A percentile compares a stretch with the other conserved stretches of the same genome.
Evolutionary conservation across 2,888 invertebrate genomes (phyloP).

Genomic region (Amaurobius ferox): DNA sequence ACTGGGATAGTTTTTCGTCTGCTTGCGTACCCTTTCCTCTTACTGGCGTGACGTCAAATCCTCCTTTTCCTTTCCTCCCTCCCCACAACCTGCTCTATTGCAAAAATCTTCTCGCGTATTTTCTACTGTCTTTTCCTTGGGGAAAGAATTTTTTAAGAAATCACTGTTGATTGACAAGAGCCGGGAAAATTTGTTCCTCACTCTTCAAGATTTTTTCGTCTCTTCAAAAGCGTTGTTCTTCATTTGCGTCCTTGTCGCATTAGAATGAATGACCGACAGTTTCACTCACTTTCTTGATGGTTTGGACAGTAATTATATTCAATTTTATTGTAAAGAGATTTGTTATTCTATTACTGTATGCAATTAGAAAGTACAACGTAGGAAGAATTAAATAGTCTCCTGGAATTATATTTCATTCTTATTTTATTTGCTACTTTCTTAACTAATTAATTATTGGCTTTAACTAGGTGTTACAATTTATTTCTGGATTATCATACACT

Average conservation of each 20-base stretch:
- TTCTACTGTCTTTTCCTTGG: neutral
- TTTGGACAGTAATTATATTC: neutral
- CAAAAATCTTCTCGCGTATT: neutral
- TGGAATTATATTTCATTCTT: too few species aligned
- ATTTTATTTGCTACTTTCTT: too few species aligned
- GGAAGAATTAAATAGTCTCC: too few species aligned
- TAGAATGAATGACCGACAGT: neutral
- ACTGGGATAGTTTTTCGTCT: slow-evolving; percentile 36
- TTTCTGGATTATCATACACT: too few species aligned
- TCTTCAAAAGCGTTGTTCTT: too few species aligned
- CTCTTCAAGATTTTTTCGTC: neutral
- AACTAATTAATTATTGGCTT: too few species aligned
- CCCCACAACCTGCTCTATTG: neutral
- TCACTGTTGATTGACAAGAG: neutral
- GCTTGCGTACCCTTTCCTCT: slow-evolving; percentile 60
- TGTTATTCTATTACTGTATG: neutral
- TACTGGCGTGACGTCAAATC: slow-evolving; percentile 16
- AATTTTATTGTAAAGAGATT: neutral
- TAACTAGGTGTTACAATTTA: too few species aligned
- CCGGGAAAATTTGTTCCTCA: neutral
- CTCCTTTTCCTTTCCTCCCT: neutral
- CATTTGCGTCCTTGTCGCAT: too few species aligned
- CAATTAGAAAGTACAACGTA: too few species aligned
- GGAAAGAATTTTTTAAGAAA: neutral
- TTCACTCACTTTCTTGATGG: neutral